Conservation (phyloP, 2,797 vertebrate genomes). For the Sebastes baramenuke region DNA sequence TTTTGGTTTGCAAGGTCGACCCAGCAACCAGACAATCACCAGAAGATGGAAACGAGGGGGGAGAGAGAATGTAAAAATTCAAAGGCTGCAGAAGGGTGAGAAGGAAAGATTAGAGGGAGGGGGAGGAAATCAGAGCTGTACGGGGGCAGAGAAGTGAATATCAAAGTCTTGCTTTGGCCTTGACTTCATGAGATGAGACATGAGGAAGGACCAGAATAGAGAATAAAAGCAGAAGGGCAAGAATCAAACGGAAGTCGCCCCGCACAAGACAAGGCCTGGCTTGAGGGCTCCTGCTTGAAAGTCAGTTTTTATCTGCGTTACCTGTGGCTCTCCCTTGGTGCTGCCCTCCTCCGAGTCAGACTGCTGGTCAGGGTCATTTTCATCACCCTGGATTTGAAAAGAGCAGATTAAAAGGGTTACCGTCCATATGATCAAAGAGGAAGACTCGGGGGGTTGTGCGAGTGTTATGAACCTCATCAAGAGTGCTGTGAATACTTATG, state of each 20-base stretch:
- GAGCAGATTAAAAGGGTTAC: not conserved
- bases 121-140: conserved; percentile 30
- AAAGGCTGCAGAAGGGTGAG: conserved; percentile 30
- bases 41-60: conserved; percentile 44
- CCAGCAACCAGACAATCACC: conserved; percentile 57
- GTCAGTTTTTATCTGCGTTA: conserved; percentile 63
- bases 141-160: conserved; percentile 15
- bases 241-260: not conserved
- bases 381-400: conserved; percentile 88
- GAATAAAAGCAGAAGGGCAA: not conserved
- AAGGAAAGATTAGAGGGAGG: conserved; percentile 2
- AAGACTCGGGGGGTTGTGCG: not conserved
- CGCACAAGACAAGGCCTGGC: not conserved
- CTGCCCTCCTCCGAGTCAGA: conserved; percentile 94
- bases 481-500: not conserved
- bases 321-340: conserved; percentile 92
- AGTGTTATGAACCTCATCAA: not conserved
- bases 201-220: not conserved
- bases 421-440: conserved; percentile 1
- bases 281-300: conserved; percentile 10
- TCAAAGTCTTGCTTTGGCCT: conserved; percentile 44
- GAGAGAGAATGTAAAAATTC: conserved; percentile 13
- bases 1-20: conserved; percentile 31
- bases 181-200: conserved; percentile 29
- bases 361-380: conserved; percentile 94